Conservation (phyloP, 2,888 invertebrate genomes). For the Liposcelis brunnea region DNA sequence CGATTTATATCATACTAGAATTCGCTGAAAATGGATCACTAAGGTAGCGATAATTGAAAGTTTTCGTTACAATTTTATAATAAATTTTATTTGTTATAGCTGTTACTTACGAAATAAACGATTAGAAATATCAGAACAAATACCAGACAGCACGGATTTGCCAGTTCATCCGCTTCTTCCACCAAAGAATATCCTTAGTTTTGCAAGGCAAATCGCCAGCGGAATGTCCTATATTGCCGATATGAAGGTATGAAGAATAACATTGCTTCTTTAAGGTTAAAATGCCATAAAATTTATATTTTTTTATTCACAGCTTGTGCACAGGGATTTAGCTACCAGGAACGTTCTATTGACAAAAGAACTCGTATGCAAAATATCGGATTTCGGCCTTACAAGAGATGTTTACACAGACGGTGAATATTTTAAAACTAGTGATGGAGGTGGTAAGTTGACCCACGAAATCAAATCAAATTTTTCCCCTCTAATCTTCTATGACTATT, state of each 20-base stretch:
- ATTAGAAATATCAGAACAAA: constrained; percentile 20
- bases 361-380: constrained; percentile 65
- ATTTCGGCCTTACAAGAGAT: constrained; percentile 67
- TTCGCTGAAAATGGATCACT: constrained; percentile 62
- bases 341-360: constrained; percentile 55
- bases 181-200: constrained; percentile 54
- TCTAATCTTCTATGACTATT: neutral
- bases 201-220: constrained; percentile 71
- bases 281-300: no score
- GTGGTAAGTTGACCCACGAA: constrained; percentile 35
- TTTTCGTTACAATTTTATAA: no score
- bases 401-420: constrained; percentile 72
- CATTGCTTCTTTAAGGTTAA: no score
- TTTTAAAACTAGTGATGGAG: constrained; percentile 54
- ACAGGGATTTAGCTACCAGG: constrained; percentile 62
- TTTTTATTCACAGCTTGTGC: constrained; percentile 44
- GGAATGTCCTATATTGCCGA: constrained; percentile 68
- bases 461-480: no score
- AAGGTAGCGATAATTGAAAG: constrained; percentile 25
- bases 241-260: no score
- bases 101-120: constrained; percentile 43
- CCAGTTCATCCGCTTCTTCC: constrained; percentile 35
- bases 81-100: constrained; percentile 23
- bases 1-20: constrained; percentile 61
- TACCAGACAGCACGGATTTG: constrained; percentile 18